Evolutionary conservation across 1,140 invertebrate species (phyloP).

Genomic region (Tyrophagus putrescentiae): DNA sequence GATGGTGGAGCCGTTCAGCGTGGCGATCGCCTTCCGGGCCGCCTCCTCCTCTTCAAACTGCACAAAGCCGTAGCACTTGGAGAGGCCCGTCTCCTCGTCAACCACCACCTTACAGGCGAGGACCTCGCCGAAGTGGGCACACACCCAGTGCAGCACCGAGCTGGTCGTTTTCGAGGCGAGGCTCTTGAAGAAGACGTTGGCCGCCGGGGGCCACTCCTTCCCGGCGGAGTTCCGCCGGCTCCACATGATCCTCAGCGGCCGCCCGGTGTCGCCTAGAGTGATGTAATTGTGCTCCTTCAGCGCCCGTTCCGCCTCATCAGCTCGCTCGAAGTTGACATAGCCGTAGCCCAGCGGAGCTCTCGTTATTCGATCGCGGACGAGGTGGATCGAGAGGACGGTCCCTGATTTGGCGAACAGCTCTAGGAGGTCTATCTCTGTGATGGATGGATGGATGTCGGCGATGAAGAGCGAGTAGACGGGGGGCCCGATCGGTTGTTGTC

Average conservation of each 20-base stretch:
- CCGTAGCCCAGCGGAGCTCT: constrained; percentile 94
- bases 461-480: no score
- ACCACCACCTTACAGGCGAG: constrained; percentile 94
- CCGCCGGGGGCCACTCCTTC: constrained; percentile 93
- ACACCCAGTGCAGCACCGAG: constrained; percentile 99
- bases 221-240: constrained; percentile 96
- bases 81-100: constrained; percentile 87
- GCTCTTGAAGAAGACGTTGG: constrained; percentile 99
- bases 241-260: constrained; percentile 99
- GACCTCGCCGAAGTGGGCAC: constrained; percentile 99
- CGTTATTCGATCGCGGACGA: constrained; percentile 93
- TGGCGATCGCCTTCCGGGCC: constrained; percentile 66
- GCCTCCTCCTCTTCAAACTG: constrained; percentile 99
- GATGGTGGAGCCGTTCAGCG: constrained; percentile 71
- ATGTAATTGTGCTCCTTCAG: constrained; percentile 99
- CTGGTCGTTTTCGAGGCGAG: constrained; percentile 97
- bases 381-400: constrained; percentile 91
- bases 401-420: constrained; percentile 97
- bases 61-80: constrained; percentile 98
- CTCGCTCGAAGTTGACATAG: constrained; percentile 99
- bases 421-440: no score
- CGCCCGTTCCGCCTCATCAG: constrained; percentile 94
- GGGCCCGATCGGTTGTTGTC: no score
- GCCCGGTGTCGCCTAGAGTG: constrained; percentile 82
- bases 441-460: no score